These are phyloP conservation scores for Benthosema pterotum DNA, from an alignment of 2,797 vertebrate genomes.

Conservation along the genomic window DNA sequence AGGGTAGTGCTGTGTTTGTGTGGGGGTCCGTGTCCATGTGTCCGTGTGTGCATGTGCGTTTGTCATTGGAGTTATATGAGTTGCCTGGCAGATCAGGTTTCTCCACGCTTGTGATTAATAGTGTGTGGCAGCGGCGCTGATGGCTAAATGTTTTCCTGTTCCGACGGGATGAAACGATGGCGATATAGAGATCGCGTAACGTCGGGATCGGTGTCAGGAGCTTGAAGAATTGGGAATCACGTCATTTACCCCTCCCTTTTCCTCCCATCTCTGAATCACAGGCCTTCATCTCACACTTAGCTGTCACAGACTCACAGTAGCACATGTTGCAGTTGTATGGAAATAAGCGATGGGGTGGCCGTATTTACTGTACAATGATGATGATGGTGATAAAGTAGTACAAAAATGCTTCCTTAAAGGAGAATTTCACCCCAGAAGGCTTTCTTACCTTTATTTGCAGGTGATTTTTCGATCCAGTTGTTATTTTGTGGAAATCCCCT, in stretches of 20 bases:
- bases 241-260: not conserved
- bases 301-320: conserved; percentile 21
- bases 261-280: not conserved
- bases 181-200: not conserved
- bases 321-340: too few relatives aligned
- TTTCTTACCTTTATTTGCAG: too few relatives aligned
- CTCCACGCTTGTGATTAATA: conserved; percentile 7
- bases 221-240: not conserved
- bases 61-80: not conserved
- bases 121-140: not conserved
- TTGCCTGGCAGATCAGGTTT: conserved; percentile 19
- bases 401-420: too few relatives aligned
- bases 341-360: too few relatives aligned
- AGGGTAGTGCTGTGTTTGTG: not conserved
- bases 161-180: conserved; percentile 9
- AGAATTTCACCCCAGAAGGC: too few relatives aligned
- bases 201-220: conserved; percentile 2
- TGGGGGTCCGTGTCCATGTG: not conserved
- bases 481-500: too few relatives aligned
- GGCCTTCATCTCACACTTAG: not conserved
- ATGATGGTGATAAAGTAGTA: too few relatives aligned
- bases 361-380: too few relatives aligned
- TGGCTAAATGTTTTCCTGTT: conserved; percentile 18
- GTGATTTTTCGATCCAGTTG: too few relatives aligned
- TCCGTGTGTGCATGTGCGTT: conserved; percentile 25